phyloP scores from a whole-genome alignment of 2,888 invertebrate genomes.

The Nymphalis polychloros region DNA sequence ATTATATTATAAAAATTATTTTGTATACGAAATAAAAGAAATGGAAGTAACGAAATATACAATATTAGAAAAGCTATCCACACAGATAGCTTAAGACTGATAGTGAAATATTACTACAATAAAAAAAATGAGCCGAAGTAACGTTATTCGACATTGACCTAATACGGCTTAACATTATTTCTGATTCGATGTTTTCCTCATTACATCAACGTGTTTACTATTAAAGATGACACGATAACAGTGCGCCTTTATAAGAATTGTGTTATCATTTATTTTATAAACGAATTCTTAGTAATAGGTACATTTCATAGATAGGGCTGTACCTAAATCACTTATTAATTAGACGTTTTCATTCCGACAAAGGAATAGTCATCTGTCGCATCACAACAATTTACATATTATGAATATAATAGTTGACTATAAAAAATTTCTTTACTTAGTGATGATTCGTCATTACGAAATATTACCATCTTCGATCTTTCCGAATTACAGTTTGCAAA shows the following conservation, averaged over 20 bases:
- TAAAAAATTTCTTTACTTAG: too few relatives aligned
- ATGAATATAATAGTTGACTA: too few relatives aligned
- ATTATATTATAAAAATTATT: too few relatives aligned
- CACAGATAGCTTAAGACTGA: too few relatives aligned
- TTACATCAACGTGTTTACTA: slow-evolving; percentile 49
- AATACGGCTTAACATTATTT: slow-evolving; percentile 39
- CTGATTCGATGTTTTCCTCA: slow-evolving; percentile 48
- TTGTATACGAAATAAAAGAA: too few relatives aligned
- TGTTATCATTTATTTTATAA: slow-evolving; percentile 12
- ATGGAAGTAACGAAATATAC: too few relatives aligned
- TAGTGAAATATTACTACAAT: too few relatives aligned
- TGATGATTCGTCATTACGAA: not conserved
- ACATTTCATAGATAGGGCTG: slow-evolving; percentile 2
- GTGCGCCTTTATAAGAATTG: slow-evolving; percentile 25
- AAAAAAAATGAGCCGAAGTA: too few relatives aligned
- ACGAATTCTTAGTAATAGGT: slow-evolving; percentile 14
- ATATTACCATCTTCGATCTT: not conserved
- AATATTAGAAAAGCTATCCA: too few relatives aligned
- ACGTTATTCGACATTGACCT: slow-evolving; percentile 47
- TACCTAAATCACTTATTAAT: too few relatives aligned
- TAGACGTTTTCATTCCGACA: too few relatives aligned
- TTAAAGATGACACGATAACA: slow-evolving; percentile 45
- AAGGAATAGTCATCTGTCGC: not conserved
- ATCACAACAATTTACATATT: too few relatives aligned
- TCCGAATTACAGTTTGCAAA: not conserved